These are phyloP conservation scores for Pandemis corylana DNA, from an alignment of 2,888 invertebrate species.

Conservation along the genomic window DNA sequence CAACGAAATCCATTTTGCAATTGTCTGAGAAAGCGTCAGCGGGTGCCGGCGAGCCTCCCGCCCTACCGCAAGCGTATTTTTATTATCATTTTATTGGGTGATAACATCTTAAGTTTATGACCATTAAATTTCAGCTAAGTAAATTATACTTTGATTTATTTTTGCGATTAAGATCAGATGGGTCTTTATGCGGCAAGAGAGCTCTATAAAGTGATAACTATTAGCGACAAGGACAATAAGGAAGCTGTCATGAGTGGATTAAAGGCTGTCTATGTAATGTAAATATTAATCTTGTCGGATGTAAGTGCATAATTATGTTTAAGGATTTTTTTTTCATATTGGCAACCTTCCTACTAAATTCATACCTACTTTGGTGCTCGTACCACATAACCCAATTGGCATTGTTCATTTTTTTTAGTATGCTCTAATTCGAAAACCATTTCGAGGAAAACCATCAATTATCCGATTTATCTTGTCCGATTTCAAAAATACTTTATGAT, in stretches of 20 bases:
- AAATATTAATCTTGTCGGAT: no score
- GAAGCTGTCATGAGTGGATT: background rate
- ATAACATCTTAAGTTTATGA: conserved; percentile 55
- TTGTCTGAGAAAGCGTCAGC: background rate
- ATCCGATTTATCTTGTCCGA: no score
- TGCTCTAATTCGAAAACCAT: no score
- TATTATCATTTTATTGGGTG: conserved; percentile 46
- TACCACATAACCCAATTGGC: no score
- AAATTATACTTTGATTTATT: conserved; percentile 38
- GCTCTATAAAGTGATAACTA: background rate
- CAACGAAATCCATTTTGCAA: background rate
- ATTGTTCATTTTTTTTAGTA: no score
- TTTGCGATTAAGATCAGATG: conserved; percentile 20
- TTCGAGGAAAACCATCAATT: no score
- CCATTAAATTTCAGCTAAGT: conserved; percentile 48
- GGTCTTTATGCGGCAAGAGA: conserved; percentile 14
- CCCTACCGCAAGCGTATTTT: conserved; percentile 46
- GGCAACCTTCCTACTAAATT: no score
- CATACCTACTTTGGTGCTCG: no score
- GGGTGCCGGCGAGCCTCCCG: conserved; percentile 30
- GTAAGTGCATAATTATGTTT: no score
- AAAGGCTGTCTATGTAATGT: background rate
- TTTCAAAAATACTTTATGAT: no score
- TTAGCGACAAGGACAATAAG: background rate
- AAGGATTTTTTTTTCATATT: no score